Percentiles rank a stretch among this genome's conserved stretches.
Conservation (phyloP, 2,113 vertebrate species). For the Saguinus midas region DNA sequence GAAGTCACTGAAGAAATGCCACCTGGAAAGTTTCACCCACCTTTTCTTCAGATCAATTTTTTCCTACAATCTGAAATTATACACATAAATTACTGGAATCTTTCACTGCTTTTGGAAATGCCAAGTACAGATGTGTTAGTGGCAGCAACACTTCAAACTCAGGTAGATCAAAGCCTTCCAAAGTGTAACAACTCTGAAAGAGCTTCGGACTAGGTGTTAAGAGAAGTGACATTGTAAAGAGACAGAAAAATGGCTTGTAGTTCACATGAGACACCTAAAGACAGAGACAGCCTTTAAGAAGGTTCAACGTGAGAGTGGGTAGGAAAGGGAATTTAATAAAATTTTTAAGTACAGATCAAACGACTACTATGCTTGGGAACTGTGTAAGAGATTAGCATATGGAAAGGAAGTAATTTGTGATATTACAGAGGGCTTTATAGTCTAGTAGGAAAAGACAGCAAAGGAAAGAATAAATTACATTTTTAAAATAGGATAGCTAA, state of each 20-base stretch:
- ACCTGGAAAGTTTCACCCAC: not conserved
- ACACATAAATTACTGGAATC: not conserved
- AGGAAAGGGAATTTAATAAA: not conserved
- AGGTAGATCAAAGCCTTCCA: not conserved
- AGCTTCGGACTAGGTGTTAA: not conserved
- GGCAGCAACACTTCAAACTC: not conserved
- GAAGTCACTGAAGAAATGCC: not conserved
- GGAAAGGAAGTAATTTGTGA: not conserved
- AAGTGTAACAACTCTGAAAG: not conserved
- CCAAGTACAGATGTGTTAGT: not conserved
- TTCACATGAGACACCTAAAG: not conserved
- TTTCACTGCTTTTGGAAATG: not conserved
- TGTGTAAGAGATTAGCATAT: conserved; percentile 21
- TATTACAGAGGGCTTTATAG: not conserved
- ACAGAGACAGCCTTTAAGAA: not conserved
- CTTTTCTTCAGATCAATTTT: not conserved
- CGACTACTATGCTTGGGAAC: not conserved
- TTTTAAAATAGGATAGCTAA: conserved; percentile 57
- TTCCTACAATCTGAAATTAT: not conserved
- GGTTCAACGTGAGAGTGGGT: not conserved
- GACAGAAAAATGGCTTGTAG: not conserved
- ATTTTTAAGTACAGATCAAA: conserved; percentile 23
- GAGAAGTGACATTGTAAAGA: not conserved
- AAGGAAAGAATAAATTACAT: conserved; percentile 20
- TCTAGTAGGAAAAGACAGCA: conserved; percentile 5